phyloP scores from a whole-genome alignment of 2,113 vertebrate species.

The Anhinga rufa region DNA sequence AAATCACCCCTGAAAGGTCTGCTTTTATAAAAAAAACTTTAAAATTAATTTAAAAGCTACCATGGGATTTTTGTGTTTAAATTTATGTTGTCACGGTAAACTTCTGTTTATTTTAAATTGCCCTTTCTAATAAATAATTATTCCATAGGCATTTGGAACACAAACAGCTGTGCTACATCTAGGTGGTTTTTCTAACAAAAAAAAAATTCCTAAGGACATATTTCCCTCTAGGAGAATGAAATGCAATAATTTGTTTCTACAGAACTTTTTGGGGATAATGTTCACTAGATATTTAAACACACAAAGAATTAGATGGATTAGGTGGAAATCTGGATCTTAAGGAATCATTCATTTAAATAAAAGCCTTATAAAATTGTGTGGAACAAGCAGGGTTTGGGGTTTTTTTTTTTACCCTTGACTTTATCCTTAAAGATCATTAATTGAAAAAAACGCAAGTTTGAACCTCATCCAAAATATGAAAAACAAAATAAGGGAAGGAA shows the following conservation, averaged over 20 bases:
- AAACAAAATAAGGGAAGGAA: neutral
- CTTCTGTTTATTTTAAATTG: neutral
- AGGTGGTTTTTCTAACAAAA: neutral
- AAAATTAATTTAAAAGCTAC: neutral
- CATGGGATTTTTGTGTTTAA: neutral
- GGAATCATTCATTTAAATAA: neutral
- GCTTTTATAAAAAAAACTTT: neutral
- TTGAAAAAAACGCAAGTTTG: neutral
- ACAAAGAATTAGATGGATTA: neutral
- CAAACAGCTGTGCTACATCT: neutral
- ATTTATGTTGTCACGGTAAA: neutral
- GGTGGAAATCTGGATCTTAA: neutral
- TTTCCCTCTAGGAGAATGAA: neutral
- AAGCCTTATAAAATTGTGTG: neutral
- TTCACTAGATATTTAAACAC: neutral
- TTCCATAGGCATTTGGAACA: neutral
- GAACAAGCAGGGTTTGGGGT: neutral
- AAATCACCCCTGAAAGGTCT: neutral
- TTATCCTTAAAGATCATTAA: neutral
- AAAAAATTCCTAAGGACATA: neutral
- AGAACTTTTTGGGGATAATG: neutral
- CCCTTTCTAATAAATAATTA: neutral
- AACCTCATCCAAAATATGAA: neutral
- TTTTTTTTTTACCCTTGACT: neutral
- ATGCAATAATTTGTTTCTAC: neutral